Base-by-base conservation (phyloP, 2,113 vertebrate genomes). In the Melanerpes aurifrons region DNA sequence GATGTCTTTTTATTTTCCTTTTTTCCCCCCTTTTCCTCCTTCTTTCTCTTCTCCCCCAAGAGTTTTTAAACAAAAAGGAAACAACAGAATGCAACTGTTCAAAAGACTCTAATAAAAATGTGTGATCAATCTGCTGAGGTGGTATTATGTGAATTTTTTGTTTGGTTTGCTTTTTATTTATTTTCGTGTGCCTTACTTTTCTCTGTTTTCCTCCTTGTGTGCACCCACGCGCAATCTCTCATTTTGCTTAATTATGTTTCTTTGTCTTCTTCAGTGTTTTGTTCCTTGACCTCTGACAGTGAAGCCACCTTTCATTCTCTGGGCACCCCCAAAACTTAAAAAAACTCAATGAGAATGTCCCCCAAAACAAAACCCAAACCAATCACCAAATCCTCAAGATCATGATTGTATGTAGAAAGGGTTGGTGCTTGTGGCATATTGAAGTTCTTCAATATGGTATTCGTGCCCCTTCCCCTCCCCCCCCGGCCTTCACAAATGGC, bases 21-120 rank as follows among this genome's bases (percentile, higher is more conserved):
- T 50, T 50, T 10, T n/a, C n/a, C 21, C 7, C 10, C 4, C 11
- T 8, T 50, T 43, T 43, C 14, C 35, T 35, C 35, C 35, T 35
- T 35, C 37, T 37, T 37, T 37, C 37, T 37, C 37, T 37, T 8
- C 37, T 37, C 35, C 35, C 35, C 43, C 97, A 96, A 97, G 97
- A 97, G 97, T 96, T 97, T 97, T 97, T 97, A 97, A 95, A 95
- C 97, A 97, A 97, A 97, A 43, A 43, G 43, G 96, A 96, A 97
- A 95, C 92, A 95, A 95, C 93, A 92, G 94, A 84, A 97, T 96
- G 88, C 97, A 96, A 97, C 97, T 97, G 97, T 97, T 97, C 97
- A 97, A 97, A 97, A 97, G 92, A 97, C 96, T 97, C 97, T 96
- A 98, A 98, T 98, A 98, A 98, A 98, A 97, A 92, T 84, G 96